Evolutionary conservation across 2,113 vertebrate species (phyloP), one percentile per base, ranked within the genome.

Genomic region (Gymnorhina tibicen): DNA sequence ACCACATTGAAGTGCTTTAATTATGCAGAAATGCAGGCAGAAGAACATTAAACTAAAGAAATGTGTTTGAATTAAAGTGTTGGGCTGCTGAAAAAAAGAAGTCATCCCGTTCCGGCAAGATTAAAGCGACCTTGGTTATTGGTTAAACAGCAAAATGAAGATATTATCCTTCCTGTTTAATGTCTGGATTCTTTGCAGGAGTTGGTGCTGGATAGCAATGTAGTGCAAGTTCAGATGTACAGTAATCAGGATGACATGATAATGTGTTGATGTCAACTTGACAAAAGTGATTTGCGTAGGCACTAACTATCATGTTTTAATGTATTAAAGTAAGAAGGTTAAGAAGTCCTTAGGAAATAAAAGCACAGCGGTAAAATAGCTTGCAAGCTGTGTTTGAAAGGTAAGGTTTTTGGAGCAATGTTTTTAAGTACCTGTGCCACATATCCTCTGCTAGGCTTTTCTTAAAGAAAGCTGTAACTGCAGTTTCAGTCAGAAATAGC

Each of bases 31-130:
- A 78, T 39, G 66, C 24, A 78, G 81, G 11, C 84, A 92, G 86
- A 73, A 89, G 95, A 95, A 85, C 73, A 87, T 70, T 91, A 89
- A 92, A 50, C 15, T 32, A 28, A 86, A 89, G 50, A 94, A 91
- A 92, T 35, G 18, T 42, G 27, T 52, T 91, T 80, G 42, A 91
- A 86, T 62, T 92, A 46, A 84, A 80, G 28, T 35, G 9, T 37
- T 82, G 47, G 23, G 19, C 2, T 79, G n/a, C 46, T 92, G 41
- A 85, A 53, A 85, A 91, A 87, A 88, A 81, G 47, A 50, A 70
- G 30, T 47, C 5, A 50, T 92, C 24, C 33, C 19, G 35, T 58
- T 92, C 52, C 42, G 20, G 9, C 44, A 56, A 84, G 68, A 91
- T 83, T 81, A 33, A 89, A 93, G 17, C 89, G 73, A 95, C 84